Percentiles rank a stretch among this genome's conserved stretches.
Evolutionary conservation across 2,113 vertebrate genomes (phyloP).

Genomic region (Hemiprocne comata): DNA sequence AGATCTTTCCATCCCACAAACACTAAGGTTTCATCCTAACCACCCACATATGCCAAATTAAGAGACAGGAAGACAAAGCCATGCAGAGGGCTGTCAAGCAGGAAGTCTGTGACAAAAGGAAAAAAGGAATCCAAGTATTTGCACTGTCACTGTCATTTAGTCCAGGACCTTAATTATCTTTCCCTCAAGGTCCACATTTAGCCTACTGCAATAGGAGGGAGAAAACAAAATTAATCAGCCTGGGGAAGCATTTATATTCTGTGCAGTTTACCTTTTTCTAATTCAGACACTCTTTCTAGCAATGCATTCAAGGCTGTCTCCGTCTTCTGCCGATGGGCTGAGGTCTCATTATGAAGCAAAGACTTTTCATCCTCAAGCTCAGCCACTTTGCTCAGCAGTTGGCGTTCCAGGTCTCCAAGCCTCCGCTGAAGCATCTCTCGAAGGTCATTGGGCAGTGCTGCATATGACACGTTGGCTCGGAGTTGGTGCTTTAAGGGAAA

Average conservation of each 20-base stretch:
- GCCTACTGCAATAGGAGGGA: not conserved
- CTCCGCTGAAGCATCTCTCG: conserved; percentile 90
- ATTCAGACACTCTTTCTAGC: conserved; percentile 91
- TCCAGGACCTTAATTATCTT: not conserved
- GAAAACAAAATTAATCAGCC: not conserved
- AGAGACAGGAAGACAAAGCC: conserved; percentile 5
- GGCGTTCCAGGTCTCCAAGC: conserved; percentile 90
- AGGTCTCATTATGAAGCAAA: conserved; percentile 93
- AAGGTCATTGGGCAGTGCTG: conserved; percentile 83
- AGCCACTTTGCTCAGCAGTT: conserved; percentile 91
- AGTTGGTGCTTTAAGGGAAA: conserved; percentile 81
- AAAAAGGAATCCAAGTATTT: not conserved
- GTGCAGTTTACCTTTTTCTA: conserved; percentile 87
- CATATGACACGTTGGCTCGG: conserved; percentile 79
- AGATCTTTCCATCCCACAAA: not conserved
- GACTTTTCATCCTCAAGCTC: conserved; percentile 96
- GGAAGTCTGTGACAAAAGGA: not conserved
- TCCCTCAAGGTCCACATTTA: not conserved
- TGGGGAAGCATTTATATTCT: fast-evolving
- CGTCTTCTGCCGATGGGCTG: conserved; percentile 91
- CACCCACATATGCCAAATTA: conserved; percentile 4
- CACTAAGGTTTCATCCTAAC: not conserved
- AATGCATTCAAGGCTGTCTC: conserved; percentile 89
- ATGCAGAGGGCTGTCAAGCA: not conserved
- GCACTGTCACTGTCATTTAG: not conserved